phyloP scores from a whole-genome alignment of 2,797 vertebrate genomes.

The Acridotheres tristis region DNA sequence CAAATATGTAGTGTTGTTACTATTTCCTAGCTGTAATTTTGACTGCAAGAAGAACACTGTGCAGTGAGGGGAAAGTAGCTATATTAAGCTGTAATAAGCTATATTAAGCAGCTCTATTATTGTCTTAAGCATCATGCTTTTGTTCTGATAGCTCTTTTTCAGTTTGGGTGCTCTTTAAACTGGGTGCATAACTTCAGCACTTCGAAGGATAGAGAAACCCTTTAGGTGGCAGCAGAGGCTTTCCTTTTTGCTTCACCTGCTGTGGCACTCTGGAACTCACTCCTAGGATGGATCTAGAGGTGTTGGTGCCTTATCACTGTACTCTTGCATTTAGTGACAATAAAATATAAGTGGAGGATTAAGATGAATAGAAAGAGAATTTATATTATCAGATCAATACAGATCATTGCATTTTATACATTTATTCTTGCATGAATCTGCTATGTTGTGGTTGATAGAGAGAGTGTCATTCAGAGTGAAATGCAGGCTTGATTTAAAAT shows the following conservation, averaged over 20 bases:
- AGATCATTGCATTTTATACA: not conserved
- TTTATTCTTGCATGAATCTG: not conserved
- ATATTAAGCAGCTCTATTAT: not conserved
- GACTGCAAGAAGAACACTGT: not conserved
- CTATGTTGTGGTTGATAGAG: not conserved
- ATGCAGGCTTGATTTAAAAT: not conserved
- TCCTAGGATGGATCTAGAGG: not conserved
- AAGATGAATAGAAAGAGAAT: not conserved
- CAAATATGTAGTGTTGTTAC: not conserved
- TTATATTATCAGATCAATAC: not conserved
- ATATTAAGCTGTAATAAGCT: not conserved
- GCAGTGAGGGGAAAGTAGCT: not conserved
- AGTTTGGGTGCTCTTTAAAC: not conserved
- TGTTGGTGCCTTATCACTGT: not conserved
- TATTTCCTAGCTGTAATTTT: not conserved
- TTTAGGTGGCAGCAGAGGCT: slow-evolving; percentile 62
- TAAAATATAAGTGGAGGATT: not conserved
- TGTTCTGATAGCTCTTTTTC: not conserved
- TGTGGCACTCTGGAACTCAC: not conserved
- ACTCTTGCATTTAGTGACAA: not conserved
- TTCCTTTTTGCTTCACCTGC: not conserved
- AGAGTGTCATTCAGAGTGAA: not conserved
- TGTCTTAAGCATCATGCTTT: not conserved
- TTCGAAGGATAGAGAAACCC: not conserved
- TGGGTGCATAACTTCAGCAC: not conserved